Evolutionary conservation across 1,140 invertebrate genomes (phyloP).

Genomic region (Nixonia krombeini): DNA sequence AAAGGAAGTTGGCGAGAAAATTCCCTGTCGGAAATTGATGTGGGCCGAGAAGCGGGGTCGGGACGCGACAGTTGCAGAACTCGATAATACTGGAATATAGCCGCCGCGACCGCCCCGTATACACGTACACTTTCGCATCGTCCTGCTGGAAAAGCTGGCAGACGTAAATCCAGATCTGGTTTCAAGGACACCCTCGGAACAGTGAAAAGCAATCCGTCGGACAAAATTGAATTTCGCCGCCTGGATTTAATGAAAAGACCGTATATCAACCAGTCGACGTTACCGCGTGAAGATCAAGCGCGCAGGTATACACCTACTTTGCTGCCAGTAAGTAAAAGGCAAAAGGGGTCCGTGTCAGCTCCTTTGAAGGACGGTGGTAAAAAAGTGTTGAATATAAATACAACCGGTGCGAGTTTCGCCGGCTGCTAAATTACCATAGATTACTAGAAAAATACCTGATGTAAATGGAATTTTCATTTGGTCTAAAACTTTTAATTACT

Average conservation of each 20-base stretch:
- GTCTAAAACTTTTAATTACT: too few species aligned
- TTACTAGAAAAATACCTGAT: too few species aligned
- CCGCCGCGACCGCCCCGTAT: too few species aligned
- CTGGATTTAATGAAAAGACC: conserved; percentile 65
- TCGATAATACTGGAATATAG: conserved; percentile 33
- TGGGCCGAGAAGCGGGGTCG: conserved; percentile 17
- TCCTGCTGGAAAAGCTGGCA: conserved; percentile 26
- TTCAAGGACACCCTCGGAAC: conserved; percentile 57
- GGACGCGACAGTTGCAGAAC: conserved; percentile 45
- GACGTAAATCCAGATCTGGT: conserved; percentile 58
- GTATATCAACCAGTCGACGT: conserved; percentile 33
- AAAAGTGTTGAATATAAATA: conserved; percentile 15
- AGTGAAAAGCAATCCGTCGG: conserved; percentile 68
- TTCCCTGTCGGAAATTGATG: conserved; percentile 40
- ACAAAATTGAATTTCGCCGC: conserved; percentile 68
- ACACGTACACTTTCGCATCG: conserved; percentile 36
- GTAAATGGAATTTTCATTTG: too few species aligned
- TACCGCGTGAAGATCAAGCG: conserved; percentile 57
- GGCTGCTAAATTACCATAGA: too few species aligned
- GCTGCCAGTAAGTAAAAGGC: conserved; percentile 38
- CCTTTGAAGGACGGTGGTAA: conserved; percentile 21
- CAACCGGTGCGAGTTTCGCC: too few species aligned
- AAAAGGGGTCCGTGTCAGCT: conserved; percentile 42
- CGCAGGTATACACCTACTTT: conserved; percentile 34
- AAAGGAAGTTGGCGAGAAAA: conserved; percentile 28